These are phyloP conservation scores for Nannoperca obscura DNA, from an alignment of 2,797 vertebrate genomes.

Conservation along the genomic window DNA sequence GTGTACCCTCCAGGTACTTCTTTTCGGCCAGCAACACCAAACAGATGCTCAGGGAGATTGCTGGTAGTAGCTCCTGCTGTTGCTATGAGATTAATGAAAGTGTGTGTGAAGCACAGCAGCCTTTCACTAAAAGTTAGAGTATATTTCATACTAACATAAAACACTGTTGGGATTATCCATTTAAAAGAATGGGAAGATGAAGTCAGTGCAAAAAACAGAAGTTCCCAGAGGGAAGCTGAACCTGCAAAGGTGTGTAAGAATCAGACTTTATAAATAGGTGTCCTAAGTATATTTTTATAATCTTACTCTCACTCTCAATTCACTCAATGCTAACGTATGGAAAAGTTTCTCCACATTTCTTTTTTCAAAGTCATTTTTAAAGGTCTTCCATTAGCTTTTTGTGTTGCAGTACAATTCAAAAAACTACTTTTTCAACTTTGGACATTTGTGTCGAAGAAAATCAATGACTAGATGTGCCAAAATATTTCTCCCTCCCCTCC, in stretches of 20 bases:
- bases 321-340: not conserved
- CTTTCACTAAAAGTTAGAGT: slow-evolving; percentile 31
- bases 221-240: not conserved
- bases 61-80: slow-evolving; percentile 48
- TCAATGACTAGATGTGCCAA: slow-evolving; percentile 15
- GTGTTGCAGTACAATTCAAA: slow-evolving; percentile 22
- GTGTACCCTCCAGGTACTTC: slow-evolving; percentile 56
- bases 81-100: slow-evolving; percentile 67
- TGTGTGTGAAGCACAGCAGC: slow-evolving; percentile 34
- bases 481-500: not conserved
- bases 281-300: not conserved
- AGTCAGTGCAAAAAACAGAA: slow-evolving; percentile 3
- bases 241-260: slow-evolving; percentile 11
- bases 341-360: not conserved
- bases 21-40: slow-evolving; percentile 59
- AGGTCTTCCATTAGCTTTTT: slow-evolving; percentile 2
- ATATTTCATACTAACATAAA: slow-evolving; percentile 30
- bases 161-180: slow-evolving; percentile 32
- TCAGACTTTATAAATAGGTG: not conserved
- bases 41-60: slow-evolving; percentile 63
- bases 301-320: not conserved
- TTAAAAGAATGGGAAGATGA: slow-evolving; percentile 21
- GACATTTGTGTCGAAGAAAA: slow-evolving; percentile 27
- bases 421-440: slow-evolving; percentile 12
- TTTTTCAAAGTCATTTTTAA: not conserved